Conservation (phyloP, 2,113 vertebrate genomes). For the Triplophysa rosa region DNA sequence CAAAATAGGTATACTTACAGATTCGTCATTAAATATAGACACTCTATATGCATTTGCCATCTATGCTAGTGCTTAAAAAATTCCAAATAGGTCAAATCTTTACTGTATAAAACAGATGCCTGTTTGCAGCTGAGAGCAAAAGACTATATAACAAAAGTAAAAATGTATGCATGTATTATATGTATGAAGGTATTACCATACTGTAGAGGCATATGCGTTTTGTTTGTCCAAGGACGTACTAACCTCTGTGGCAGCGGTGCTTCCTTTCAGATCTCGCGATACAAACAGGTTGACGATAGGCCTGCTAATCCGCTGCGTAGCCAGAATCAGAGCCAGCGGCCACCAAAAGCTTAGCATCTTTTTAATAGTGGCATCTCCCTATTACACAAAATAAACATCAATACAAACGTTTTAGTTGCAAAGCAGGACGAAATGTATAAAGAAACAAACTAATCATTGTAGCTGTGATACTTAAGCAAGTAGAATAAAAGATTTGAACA, state of each 20-base stretch:
- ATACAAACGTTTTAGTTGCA: background rate
- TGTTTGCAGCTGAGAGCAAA: too few species aligned
- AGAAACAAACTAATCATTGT: background rate
- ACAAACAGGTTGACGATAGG: constrained; percentile 99
- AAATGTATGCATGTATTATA: too few species aligned
- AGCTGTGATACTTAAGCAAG: background rate
- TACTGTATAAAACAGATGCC: too few species aligned
- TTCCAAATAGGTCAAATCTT: too few species aligned
- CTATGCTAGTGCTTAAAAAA: background rate
- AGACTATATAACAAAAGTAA: too few species aligned
- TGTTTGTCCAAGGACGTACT: constrained; percentile 24
- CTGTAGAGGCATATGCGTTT: background rate
- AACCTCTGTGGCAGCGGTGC: constrained; percentile 61
- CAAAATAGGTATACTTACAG: background rate
- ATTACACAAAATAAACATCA: constrained; percentile 39
- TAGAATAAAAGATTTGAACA: background rate
- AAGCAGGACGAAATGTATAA: background rate
- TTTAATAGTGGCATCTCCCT: constrained; percentile 95
- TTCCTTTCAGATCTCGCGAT: constrained; percentile 93
- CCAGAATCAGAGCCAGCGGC: constrained; percentile 94
- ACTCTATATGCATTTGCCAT: background rate
- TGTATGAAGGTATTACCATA: background rate
- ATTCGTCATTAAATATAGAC: background rate
- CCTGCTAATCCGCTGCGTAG: constrained; percentile 94
- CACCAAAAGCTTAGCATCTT: constrained; percentile 99